Base-by-base conservation (phyloP, 1,140 invertebrate species). In the Drepana arcuata region DNA sequence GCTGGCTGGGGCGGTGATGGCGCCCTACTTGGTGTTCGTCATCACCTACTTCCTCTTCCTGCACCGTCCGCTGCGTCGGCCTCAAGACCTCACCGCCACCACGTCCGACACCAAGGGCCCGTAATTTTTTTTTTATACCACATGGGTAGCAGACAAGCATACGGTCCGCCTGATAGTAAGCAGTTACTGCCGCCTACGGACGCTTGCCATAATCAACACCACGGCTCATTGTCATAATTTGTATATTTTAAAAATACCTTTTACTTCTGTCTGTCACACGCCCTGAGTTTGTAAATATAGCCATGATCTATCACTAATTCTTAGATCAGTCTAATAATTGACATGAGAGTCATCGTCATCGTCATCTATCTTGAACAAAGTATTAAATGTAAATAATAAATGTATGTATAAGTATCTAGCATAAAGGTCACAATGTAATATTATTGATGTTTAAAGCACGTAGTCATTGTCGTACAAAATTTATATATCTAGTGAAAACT, bases 1-100 rank as follows among this genome's bases (percentile, higher is more conserved):
- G 34, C 51, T 80, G 33, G 53, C 37, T 31, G 41, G 9, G 24
- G 68, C 75, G 26, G 67, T 74, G 48, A 52, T 79, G 12, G 56
- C 53, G 48, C 72, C 72, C 25, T 79, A 79, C 64, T 44, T 23
- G 26, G n/a, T 65, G 33, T 61, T 60, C 49, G 44, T 26, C 34
- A 6, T 42, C 21, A 37, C 42, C 3, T 64, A 57, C 48, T 46
- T 27, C 27, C 3, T 56, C 25, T 74, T 48, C 55, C 56, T 59
- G 41, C 43, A 61, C 37, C 35, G 13, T n/a, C 26, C 10, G n/a
- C 16, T n/a, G 11, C 27, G 33, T 25, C 15, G n/a, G n/a, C 24
- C 10, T 10, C n/a, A 4, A 4, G n/a, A 2, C 2, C 24, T 4
- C 4, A 4, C 4, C 24, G n/a, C 24, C 6, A 4, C 24, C 4